Conservation (phyloP, 2,113 vertebrate genomes). For the Mesitornis unicolor region DNA sequence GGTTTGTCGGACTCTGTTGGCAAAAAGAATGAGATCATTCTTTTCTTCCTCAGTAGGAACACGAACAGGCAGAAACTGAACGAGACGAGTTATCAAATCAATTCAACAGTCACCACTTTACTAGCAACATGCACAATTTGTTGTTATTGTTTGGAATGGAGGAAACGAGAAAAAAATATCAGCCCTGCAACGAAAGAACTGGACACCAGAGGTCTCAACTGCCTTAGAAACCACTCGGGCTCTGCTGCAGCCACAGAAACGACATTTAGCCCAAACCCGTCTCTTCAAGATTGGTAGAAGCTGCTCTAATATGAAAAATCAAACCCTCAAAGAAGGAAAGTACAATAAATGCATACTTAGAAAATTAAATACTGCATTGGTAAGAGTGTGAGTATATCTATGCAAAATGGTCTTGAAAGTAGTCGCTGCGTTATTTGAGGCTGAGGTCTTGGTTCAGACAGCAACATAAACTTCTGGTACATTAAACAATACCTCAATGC, state of each 20-base stretch:
- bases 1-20: slow-evolving; percentile 79
- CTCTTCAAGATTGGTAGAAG: neutral
- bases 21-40: slow-evolving; percentile 81
- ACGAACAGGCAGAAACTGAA: slow-evolving; percentile 90
- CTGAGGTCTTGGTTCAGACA: neutral
- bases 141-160: neutral
- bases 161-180: neutral
- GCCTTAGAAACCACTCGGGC: neutral
- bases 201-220: slow-evolving; percentile 70
- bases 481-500: neutral
- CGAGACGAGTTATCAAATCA: slow-evolving; percentile 21
- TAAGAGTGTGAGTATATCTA: neutral
- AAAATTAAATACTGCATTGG: neutral
- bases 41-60: slow-evolving; percentile 88
- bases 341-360: neutral
- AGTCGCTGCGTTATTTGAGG: neutral
- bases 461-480: neutral
- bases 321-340: neutral
- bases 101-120: neutral
- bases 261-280: neutral
- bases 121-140: neutral
- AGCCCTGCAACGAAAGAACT: neutral
- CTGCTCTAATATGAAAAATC: neutral
- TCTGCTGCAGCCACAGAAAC: neutral
- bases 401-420: neutral